Evolutionary conservation across 2,113 vertebrate genomes (phyloP), one percentile per base, ranked within the genome.

Genomic region (Syngnathus floridae): DNA sequence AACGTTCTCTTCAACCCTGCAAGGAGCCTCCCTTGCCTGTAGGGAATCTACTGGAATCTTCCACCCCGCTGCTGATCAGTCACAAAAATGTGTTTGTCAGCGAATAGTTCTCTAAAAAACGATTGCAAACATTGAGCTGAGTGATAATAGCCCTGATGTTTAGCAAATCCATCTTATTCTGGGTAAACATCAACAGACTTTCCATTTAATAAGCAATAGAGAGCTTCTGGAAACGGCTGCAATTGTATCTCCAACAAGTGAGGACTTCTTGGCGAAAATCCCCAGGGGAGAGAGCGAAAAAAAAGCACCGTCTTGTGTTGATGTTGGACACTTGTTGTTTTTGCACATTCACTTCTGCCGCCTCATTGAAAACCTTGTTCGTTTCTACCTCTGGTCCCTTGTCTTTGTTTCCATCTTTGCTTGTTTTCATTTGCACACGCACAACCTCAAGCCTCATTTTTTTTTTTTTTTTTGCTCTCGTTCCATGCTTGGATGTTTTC

Each of bases 321-420:
- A 71, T 6, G 60, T 22, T 69, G 19, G 51, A 65, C 51, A 55
- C 48, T 41, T 43, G 12, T 37, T 41, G 11, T 40, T 69, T 22
- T 19, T 59, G 46, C 51, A 67, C 48, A 72, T 54, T 67, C 51
- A 62, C 6, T 55, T 68, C 26, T 71, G 58, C 62, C 74, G 62
- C 70, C 51, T 76, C 43, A 68, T 57, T 37, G 57, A n/a, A 70
- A 31, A 70, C 48, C 7, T 0, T 46, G 51, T 2, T 64, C 3
- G 54, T 72, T 76, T 80, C 65, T 81, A 81, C 76, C 72, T 81
- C 78, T 71, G 56, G 48, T 65, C 66, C 43, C 60, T 72, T 64
- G 65, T 37, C 22, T 74, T 59, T 74, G 49, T 63, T 63, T 48
- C 36, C 14, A 6, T 7, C 40, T 45, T 61, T 61, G 40, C 59